Percentiles rank a stretch among this genome's conserved stretches.
Conservation (phyloP, 2,888 invertebrate genomes). For the Schrankia costaestrigalis region DNA sequence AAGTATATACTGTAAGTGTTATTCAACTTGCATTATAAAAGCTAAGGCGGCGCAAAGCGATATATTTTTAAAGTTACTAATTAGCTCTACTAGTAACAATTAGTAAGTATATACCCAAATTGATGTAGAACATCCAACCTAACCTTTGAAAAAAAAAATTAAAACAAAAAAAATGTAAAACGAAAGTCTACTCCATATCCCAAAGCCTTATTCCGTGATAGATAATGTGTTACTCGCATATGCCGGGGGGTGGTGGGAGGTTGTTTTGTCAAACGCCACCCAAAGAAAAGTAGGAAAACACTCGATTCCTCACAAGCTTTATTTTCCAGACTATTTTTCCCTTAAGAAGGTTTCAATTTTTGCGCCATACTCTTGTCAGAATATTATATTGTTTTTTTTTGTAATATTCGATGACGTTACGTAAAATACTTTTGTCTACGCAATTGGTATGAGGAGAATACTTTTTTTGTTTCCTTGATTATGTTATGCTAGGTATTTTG, state of each 20-base stretch:
- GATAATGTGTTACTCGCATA: slow-evolving; percentile 75
- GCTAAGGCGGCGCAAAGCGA: no score
- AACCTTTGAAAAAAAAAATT: not conserved
- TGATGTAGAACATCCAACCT: not conserved
- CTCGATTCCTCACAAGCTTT: slow-evolving; percentile 40
- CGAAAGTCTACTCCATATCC: slow-evolving; percentile 41
- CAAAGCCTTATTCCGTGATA: slow-evolving; percentile 58
- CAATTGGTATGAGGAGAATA: slow-evolving; percentile 29
- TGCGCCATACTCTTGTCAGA: slow-evolving; percentile 17
- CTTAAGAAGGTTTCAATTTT: slow-evolving; percentile 29
- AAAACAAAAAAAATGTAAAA: slow-evolving; percentile 5
- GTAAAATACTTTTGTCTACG: slow-evolving; percentile 28
- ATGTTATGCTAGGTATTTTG: no score
- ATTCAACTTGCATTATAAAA: no score
- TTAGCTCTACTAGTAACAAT: no score
- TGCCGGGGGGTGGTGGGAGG: slow-evolving; percentile 49
- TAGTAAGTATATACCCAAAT: not conserved
- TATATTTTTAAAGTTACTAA: no score
- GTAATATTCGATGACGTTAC: slow-evolving; percentile 33
- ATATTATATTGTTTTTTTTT: slow-evolving; percentile 31
- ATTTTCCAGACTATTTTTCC: slow-evolving; percentile 34
- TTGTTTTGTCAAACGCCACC: slow-evolving; percentile 74
- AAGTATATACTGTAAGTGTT: no score
- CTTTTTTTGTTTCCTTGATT: slow-evolving; percentile 22
- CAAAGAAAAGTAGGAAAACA: slow-evolving; percentile 48